A percentile compares a stretch with the other conserved stretches of the same genome.
phyloP scores from a whole-genome alignment of 2,797 vertebrate species.

The Sarcoramphus papa region DNA sequence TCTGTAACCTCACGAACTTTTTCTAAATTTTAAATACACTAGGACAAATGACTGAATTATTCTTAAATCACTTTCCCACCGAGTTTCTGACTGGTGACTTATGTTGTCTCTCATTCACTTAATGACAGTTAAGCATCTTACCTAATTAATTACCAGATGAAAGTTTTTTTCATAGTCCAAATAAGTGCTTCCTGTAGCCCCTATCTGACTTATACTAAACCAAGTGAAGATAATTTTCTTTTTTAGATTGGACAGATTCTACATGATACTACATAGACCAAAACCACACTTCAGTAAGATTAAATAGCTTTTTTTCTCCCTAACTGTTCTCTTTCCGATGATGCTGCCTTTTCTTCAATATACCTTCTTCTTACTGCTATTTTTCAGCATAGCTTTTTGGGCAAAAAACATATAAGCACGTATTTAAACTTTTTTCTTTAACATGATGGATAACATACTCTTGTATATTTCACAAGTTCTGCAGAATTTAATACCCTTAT shows the following conservation, averaged over 20 bases:
- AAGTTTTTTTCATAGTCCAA: neutral
- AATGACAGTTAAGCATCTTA: neutral
- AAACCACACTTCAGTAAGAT: neutral
- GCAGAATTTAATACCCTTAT: neutral
- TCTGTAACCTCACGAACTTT: neutral
- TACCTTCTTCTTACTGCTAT: neutral
- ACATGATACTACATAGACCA: neutral
- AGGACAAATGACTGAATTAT: neutral
- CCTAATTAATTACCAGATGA: neutral
- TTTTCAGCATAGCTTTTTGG: neutral
- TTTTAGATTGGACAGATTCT: neutral
- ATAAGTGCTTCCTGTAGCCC: neutral
- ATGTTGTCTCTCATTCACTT: neutral
- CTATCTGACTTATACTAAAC: neutral
- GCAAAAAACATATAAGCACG: neutral
- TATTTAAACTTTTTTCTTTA: neutral
- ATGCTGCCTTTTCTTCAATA: neutral
- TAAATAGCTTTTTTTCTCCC: neutral
- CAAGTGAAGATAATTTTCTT: neutral
- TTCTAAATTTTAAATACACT: neutral
- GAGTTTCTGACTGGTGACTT: neutral
- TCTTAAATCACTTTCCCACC: neutral
- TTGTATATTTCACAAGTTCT: neutral
- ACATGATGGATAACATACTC: neutral
- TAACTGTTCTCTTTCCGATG: neutral